phyloP scores from a whole-genome alignment of 2,797 vertebrate genomes.

The Ibycter americanus region DNA sequence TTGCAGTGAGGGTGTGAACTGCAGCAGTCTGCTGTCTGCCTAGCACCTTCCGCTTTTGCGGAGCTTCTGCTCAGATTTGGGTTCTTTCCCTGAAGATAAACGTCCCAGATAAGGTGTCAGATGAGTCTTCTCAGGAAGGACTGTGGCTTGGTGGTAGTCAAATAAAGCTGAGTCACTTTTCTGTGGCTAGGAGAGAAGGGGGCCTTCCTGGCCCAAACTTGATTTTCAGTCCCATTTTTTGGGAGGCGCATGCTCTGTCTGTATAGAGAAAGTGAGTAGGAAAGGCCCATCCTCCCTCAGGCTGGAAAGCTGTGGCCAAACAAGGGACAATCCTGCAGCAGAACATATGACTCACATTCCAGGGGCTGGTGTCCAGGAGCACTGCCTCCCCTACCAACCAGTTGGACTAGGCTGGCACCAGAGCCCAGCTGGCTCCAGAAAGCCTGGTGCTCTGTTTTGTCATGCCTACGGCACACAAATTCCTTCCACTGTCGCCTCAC shows the following conservation, averaged over 20 bases:
- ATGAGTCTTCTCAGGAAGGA: neutral
- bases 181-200: neutral
- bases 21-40: neutral
- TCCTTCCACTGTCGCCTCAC: neutral
- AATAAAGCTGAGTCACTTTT: neutral
- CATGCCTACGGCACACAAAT: constrained; percentile 13
- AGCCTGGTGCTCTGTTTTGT: neutral
- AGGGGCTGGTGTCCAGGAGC: neutral
- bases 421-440: neutral
- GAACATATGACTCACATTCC: neutral
- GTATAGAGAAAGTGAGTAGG: neutral
- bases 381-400: neutral
- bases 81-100: neutral
- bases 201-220: neutral
- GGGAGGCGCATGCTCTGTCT: neutral
- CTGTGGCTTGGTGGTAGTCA: neutral
- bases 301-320: neutral
- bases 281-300: neutral
- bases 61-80: neutral
- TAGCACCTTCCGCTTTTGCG: neutral
- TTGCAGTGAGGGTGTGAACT: rapidly evolving
- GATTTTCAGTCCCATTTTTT: neutral
- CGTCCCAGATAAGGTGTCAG: neutral
- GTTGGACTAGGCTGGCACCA: neutral
- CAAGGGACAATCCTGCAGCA: neutral